These are phyloP conservation scores for Ferrisia virgata DNA, from an alignment of 2,888 invertebrate genomes.

Conservation along the genomic window DNA sequence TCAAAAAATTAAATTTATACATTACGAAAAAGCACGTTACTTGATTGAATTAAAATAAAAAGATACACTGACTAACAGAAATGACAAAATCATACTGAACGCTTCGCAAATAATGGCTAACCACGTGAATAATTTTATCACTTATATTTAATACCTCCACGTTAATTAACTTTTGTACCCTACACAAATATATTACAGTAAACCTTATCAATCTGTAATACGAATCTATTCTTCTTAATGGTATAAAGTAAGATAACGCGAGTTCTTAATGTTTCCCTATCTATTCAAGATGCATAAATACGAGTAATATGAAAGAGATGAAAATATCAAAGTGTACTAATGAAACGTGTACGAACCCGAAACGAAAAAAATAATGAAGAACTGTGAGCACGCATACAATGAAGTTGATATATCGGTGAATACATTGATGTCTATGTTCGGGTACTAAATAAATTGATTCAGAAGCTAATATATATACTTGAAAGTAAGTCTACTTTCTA, in stretches of 20 bases:
- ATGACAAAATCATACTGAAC: neutral
- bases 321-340: no score
- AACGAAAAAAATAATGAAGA: no score
- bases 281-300: no score
- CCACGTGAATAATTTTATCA: neutral
- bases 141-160: neutral
- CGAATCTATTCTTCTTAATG: neutral
- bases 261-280: no score
- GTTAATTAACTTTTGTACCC: neutral
- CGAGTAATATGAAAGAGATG: no score
- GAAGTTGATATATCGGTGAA: no score
- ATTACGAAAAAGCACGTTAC: neutral
- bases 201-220: neutral
- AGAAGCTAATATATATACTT: no score
- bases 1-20: neutral
- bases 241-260: neutral
- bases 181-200: neutral
- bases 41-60: neutral
- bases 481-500: no score
- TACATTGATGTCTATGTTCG: no score
- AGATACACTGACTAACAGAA: neutral
- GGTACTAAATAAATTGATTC: no score
- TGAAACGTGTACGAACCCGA: no score
- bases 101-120: neutral
- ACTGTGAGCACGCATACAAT: no score